Percentiles rank a stretch among this genome's conserved stretches.
Conservation (phyloP, 2,888 invertebrate species). For the Drosophila pullipes region DNA sequence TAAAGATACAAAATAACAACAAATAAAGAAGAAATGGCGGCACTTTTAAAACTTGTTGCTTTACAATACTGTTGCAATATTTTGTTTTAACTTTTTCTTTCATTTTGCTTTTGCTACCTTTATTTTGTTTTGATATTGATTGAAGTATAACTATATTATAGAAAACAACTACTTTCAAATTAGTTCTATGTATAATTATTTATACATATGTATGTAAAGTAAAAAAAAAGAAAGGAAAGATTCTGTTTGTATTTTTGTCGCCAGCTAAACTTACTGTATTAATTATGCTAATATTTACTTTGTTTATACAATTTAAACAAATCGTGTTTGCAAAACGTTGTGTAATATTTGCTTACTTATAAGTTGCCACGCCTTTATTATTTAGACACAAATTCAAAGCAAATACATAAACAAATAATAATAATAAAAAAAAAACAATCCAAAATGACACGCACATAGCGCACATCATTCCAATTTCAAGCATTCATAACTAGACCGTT, state of each 20-base stretch:
- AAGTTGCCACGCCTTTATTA: constrained; percentile 66
- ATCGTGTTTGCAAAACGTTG: constrained; percentile 72
- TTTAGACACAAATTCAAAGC: constrained; percentile 46
- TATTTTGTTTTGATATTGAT: constrained; percentile 68
- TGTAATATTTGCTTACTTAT: constrained; percentile 81
- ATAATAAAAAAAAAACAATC: constrained; percentile 20
- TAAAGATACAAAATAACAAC: background rate
- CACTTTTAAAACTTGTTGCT: constrained; percentile 46
- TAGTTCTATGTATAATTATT: constrained; percentile 65
- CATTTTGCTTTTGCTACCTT: constrained; percentile 44
- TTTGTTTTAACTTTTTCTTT: constrained; percentile 43
- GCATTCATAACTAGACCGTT: constrained; percentile 40
- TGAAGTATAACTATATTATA: constrained; percentile 50
- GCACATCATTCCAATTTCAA: constrained; percentile 56
- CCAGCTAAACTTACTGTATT: constrained; percentile 78
- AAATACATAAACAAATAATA: constrained; percentile 31
- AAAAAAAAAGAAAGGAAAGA: constrained; percentile 51
- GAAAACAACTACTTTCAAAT: constrained; percentile 54
- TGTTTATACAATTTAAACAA: constrained; percentile 70
- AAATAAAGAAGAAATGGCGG: constrained; percentile 27
- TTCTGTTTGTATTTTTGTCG: constrained; percentile 69
- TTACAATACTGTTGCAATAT: constrained; percentile 73
- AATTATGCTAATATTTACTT: constrained; percentile 79
- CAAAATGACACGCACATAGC: constrained; percentile 47
- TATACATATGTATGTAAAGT: constrained; percentile 70